phyloP scores from a whole-genome alignment of 2,888 invertebrate genomes.

The Cryptophagus acutangulus region DNA sequence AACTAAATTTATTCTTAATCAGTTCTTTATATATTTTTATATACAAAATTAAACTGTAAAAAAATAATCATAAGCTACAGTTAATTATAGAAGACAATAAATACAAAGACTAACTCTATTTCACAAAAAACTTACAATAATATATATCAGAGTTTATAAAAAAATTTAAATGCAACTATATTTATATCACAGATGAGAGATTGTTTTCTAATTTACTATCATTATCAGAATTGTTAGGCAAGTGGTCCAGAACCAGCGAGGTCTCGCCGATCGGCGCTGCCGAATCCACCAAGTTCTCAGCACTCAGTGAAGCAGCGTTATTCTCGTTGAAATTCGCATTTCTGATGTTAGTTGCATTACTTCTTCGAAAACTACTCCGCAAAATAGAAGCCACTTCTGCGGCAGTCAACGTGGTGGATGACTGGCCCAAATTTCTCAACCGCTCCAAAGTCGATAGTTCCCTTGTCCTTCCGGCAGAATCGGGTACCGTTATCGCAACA shows the following conservation, averaged over 20 bases:
- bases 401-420: slow-evolving; percentile 50
- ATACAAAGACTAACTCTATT: too few relatives aligned
- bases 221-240: slow-evolving; percentile 30
- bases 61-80: slow-evolving; percentile 16
- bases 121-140: too few relatives aligned
- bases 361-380: slow-evolving; percentile 54
- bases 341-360: slow-evolving; percentile 35
- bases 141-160: too few relatives aligned
- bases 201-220: too few relatives aligned
- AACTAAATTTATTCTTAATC: slow-evolving; percentile 19
- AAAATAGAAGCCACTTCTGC: slow-evolving; percentile 56
- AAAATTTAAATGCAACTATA: too few relatives aligned
- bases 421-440: slow-evolving; percentile 32
- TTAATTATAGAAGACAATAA: slow-evolving; percentile 16
- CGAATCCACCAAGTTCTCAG: slow-evolving; percentile 57
- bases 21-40: slow-evolving; percentile 24
- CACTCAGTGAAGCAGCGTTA: slow-evolving; percentile 50
- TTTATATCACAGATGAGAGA: slow-evolving; percentile 46
- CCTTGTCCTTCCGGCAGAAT: slow-evolving; percentile 15
- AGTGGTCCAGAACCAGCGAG: slow-evolving; percentile 42
- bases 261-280: slow-evolving; percentile 56
- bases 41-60: slow-evolving; percentile 22
- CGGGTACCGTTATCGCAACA: slow-evolving; percentile 25
- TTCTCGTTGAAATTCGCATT: slow-evolving; percentile 26
- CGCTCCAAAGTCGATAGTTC: slow-evolving; percentile 36